Base-by-base conservation (phyloP, 2,113 vertebrate species). In the Odocoileus hemionus region DNA sequence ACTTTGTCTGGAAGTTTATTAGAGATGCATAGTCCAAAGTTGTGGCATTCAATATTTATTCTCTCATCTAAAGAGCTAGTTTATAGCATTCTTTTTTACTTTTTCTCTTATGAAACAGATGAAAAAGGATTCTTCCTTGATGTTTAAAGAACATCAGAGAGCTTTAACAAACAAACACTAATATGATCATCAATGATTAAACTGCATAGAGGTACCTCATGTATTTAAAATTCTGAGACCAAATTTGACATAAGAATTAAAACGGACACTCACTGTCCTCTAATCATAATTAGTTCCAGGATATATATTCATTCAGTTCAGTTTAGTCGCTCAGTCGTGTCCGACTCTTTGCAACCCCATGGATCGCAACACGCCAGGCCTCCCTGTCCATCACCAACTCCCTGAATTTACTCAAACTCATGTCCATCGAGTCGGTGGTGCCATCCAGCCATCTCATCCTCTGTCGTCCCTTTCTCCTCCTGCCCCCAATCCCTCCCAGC, bases 121-220 rank as follows among this genome's bases (percentile, higher is more conserved):
- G 84, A 97, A 97, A 97, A 97, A 89, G 82, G 47, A 97, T 85
- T 84, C 7, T 97, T 92, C 26, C 8, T 97, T 90, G 39, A 43
- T 97, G 52, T 95, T 95, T 96, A 95, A 93, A 95, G 91, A 97
- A 95, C 50, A 97, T 95, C 93, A 97, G 58, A 97, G 28, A 95
- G 60, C 2, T 19, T 94, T 97, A 94, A 94, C 79, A 96, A 97
- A 95, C 47, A 98, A 95, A 89, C 12, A 93, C n/a, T 95, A 96
- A 96, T 88, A 89, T 54, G 39, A 74, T 95, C 79, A 97, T 96
- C 83, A 97, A 94, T 97, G 93, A 95, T 96, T 91, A 91, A 97
- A 26, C 16, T 95, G 36, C n/a, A 36, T 6, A 45, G 76, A 95
- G 89, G 76, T 94, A 88, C 94, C 43, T 82, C 39, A 85, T 61